These are phyloP conservation scores for Cyphomyrmex costatus DNA, from an alignment of 1,140 invertebrate genomes.

Conservation along the genomic window DNA sequence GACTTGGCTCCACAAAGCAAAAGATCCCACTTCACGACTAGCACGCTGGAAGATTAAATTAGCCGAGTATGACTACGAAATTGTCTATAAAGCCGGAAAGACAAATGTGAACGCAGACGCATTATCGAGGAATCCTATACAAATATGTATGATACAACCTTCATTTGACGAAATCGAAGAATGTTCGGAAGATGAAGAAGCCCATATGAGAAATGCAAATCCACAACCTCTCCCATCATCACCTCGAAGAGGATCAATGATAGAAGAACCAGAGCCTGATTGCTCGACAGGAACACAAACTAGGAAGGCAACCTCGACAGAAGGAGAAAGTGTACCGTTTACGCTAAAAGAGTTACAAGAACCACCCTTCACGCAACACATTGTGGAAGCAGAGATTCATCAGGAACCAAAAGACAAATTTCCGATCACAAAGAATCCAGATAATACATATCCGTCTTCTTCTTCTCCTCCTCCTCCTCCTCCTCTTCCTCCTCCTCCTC, in stretches of 20 bases:
- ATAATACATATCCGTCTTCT: too few relatives aligned
- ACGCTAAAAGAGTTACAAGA: constrained; percentile 1
- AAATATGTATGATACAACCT: neutral
- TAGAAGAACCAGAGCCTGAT: neutral
- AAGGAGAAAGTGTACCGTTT: neutral
- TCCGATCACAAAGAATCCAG: neutral
- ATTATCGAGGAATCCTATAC: neutral
- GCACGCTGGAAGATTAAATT: constrained; percentile 32
- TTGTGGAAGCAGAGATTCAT: neutral
- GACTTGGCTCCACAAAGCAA: neutral
- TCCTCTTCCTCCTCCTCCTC: too few relatives aligned
- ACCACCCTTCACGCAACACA: neutral
- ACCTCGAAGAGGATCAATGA: neutral
- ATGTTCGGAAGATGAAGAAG: neutral
- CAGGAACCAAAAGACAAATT: neutral
- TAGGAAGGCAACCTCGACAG: too few relatives aligned
- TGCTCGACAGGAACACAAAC: neutral
- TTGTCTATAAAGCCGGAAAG: neutral
- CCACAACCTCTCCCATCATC: neutral
- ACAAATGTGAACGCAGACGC: too few relatives aligned
- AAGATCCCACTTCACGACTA: constrained; percentile 11
- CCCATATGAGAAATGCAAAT: neutral
- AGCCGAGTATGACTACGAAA: constrained; percentile 11
- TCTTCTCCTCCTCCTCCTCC: too few relatives aligned
- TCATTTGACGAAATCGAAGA: neutral